Conservation (phyloP, 2,888 invertebrate species). For the Drosophila melanosoma region DNA sequence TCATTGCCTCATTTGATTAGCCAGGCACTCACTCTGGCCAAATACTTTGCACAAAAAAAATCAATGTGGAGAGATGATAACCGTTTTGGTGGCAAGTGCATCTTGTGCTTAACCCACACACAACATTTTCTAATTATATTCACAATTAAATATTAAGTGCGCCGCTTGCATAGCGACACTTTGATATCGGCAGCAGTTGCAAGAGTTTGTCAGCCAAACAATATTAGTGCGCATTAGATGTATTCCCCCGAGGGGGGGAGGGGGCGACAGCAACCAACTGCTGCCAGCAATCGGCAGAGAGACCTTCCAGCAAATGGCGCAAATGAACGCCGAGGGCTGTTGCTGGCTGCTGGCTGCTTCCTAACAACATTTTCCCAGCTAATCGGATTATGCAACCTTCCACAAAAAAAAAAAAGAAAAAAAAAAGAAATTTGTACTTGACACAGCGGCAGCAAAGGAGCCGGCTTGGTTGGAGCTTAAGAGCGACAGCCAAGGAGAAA, state of each 20-base stretch:
- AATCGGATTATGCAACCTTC: conserved; percentile 69
- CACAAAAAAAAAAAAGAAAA: not conserved
- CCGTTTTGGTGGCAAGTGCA: conserved; percentile 29
- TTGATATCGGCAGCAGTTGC: conserved; percentile 39
- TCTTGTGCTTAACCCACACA: conserved; percentile 20
- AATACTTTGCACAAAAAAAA: not conserved
- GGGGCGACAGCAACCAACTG: not conserved
- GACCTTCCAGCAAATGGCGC: conserved; percentile 64
- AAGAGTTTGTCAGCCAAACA: conserved; percentile 60
- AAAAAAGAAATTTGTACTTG: conserved; percentile 31
- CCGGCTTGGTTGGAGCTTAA: conserved; percentile 23
- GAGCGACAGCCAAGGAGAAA: conserved; percentile 66
- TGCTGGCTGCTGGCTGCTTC: conserved; percentile 10
- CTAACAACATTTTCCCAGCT: conserved; percentile 73
- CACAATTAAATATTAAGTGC: conserved; percentile 70
- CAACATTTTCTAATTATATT: conserved; percentile 65
- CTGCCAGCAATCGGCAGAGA: not conserved
- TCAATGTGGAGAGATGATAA: not conserved
- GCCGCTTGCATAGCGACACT: conserved; percentile 65
- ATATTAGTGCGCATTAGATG: conserved; percentile 82
- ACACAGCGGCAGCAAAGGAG: conserved; percentile 26
- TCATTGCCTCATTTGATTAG: conserved; percentile 68
- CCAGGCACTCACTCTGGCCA: conserved; percentile 18
- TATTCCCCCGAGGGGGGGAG: conserved; percentile 59
- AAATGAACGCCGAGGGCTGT: conserved; percentile 53